phyloP scores from a whole-genome alignment of 2,113 vertebrate genomes.

The Montifringilla adamsi region DNA sequence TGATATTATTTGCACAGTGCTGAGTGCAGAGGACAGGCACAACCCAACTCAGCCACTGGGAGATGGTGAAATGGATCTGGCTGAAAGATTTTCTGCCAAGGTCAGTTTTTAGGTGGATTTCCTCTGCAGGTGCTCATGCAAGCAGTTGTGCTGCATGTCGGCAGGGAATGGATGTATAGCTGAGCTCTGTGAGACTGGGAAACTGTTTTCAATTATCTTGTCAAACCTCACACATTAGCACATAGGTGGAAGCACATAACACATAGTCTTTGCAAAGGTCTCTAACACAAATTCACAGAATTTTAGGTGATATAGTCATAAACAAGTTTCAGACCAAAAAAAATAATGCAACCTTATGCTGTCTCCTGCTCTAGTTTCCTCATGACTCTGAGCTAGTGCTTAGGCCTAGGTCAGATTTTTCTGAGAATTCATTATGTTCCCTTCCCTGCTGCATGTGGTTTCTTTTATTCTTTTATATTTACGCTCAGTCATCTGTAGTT shows the following conservation, averaged over 20 bases:
- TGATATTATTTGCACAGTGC: fast-evolving
- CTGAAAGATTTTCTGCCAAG: background rate
- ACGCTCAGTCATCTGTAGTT: background rate
- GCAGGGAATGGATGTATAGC: background rate
- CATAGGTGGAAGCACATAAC: background rate
- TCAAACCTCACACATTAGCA: background rate
- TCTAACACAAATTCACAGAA: background rate
- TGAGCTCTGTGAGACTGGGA: background rate
- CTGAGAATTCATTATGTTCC: background rate
- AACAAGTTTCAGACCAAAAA: background rate
- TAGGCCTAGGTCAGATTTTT: background rate
- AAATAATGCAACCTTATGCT: background rate
- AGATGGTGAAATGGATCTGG: background rate
- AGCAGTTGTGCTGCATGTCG: background rate
- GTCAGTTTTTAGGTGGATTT: background rate
- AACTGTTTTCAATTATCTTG: background rate
- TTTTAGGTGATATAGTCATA: background rate
- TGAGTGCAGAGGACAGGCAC: background rate
- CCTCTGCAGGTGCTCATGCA: background rate
- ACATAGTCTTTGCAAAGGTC: background rate
- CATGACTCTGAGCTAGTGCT: background rate
- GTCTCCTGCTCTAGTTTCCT: background rate
- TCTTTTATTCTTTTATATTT: background rate
- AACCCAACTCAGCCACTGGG: background rate
- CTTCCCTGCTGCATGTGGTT: background rate